phyloP scores from a whole-genome alignment of 37 sponge, comb jelly and placozoan genomes.

The Agelas oroides region DNA sequence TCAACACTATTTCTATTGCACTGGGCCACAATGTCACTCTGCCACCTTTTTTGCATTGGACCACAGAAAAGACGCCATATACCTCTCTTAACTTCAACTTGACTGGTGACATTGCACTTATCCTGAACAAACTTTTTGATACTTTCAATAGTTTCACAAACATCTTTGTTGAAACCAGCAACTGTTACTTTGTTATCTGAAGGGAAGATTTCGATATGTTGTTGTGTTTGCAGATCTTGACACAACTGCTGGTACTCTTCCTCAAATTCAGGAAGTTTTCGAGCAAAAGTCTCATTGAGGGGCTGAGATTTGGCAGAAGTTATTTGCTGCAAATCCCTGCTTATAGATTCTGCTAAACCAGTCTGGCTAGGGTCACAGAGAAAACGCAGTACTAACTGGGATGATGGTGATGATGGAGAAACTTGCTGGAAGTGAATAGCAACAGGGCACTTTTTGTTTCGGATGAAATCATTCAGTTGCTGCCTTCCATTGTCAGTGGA shows the following conservation, averaged over 20 bases:
- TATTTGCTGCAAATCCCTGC: background rate
- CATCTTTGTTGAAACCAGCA: conserved; percentile 23
- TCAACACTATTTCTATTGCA: background rate
- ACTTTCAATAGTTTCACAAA: background rate
- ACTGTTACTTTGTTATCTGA: background rate
- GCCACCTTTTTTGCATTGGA: conserved; percentile 33
- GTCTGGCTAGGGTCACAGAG: no score
- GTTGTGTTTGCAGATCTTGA: background rate
- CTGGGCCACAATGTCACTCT: background rate
- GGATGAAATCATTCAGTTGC: background rate
- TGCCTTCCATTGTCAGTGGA: background rate
- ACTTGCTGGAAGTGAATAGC: background rate
- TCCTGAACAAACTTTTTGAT: conserved; percentile 31
- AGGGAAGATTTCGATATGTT: background rate
- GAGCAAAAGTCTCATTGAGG: background rate
- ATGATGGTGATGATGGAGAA: no score
- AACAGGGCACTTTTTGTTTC: background rate
- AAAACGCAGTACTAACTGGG: background rate
- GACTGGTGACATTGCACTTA: conserved; percentile 4
- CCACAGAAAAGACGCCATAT: conserved; percentile 34
- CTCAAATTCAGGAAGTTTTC: no score
- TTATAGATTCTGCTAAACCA: no score
- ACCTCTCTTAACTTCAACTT: conserved; percentile 21
- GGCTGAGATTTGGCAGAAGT: background rate
- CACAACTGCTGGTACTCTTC: background rate